Evolutionary conservation across 2,888 invertebrate genomes (phyloP).

Genomic region (Anthophora plumipes): DNA sequence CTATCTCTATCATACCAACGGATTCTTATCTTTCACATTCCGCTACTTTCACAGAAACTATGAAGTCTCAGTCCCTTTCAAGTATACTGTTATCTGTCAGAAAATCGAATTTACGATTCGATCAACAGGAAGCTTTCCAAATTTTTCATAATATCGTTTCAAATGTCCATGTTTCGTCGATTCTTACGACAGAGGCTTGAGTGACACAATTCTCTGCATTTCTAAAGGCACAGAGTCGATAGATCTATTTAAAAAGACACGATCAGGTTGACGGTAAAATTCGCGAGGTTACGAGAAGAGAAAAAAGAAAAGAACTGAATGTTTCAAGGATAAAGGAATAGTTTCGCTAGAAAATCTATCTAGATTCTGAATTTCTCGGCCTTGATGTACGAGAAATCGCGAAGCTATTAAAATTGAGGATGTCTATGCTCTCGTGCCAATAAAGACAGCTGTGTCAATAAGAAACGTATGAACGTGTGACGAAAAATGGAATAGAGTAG

Average conservation of each 20-base stretch:
- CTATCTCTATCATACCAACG: neutral
- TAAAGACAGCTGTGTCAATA: slow-evolving; percentile 21
- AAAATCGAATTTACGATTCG: neutral
- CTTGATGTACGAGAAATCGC: neutral
- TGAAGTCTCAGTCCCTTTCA: neutral
- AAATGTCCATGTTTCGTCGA: neutral
- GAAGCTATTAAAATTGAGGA: neutral
- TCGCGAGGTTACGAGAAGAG: slow-evolving; percentile 41
- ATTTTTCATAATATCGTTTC: neutral
- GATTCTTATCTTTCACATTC: slow-evolving; percentile 7
- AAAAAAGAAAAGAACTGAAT: too few relatives aligned
- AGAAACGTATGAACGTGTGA: neutral
- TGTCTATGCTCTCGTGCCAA: neutral
- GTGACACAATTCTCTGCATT: slow-evolving; percentile 45
- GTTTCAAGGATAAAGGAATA: too few relatives aligned
- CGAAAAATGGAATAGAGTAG: slow-evolving; percentile 3
- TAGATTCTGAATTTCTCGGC: too few relatives aligned
- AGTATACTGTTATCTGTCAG: neutral
- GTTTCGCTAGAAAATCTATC: too few relatives aligned
- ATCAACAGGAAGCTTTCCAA: neutral
- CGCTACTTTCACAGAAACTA: slow-evolving; percentile 9
- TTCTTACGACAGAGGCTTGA: slow-evolving; percentile 53
- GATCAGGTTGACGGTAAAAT: slow-evolving; percentile 65
- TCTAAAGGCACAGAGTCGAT: slow-evolving; percentile 73
- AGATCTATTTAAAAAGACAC: slow-evolving; percentile 71